A percentile compares a stretch with the other conserved stretches of the same genome.
These are phyloP conservation scores for Julus scanicus DNA, from an alignment of 2,888 invertebrate genomes.

Conservation along the genomic window DNA sequence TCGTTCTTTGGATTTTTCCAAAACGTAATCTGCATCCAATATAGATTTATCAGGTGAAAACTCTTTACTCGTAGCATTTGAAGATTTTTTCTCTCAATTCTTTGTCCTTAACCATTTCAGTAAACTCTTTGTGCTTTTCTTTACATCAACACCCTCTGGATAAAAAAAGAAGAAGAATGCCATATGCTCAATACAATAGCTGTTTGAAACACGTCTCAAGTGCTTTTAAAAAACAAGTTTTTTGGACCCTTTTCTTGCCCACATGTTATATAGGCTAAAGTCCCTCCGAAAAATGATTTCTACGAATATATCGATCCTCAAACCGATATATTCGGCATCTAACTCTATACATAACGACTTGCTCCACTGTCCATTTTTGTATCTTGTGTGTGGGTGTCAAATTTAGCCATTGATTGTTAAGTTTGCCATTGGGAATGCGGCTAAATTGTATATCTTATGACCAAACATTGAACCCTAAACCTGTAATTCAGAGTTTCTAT, in stretches of 20 bases:
- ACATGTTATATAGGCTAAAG: not conserved
- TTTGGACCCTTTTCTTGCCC: not conserved
- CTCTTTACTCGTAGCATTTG: not conserved
- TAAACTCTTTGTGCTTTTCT: not conserved
- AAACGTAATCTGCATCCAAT: not conserved
- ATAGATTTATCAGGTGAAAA: constrained; percentile 32
- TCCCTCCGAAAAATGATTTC: not conserved
- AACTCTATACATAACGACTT: not conserved
- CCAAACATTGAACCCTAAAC: not conserved
- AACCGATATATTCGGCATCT: not conserved
- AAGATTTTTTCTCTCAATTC: not conserved
- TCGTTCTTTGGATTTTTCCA: not conserved
- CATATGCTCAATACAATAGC: constrained; percentile 23
- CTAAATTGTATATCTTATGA: not conserved
- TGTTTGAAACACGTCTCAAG: constrained; percentile 21
- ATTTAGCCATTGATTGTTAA: not conserved
- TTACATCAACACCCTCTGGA: not conserved
- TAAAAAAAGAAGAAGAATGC: not conserved
- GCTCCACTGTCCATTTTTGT: not conserved
- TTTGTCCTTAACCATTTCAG: constrained; percentile 14
- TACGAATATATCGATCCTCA: not conserved
- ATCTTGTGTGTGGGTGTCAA: not conserved
- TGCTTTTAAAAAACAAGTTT: not conserved
- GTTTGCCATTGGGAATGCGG: not conserved
- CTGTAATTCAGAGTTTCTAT: not conserved